Evolutionary conservation across 2,888 invertebrate species (phyloP).

Genomic region (Ichneumon xanthorius): DNA sequence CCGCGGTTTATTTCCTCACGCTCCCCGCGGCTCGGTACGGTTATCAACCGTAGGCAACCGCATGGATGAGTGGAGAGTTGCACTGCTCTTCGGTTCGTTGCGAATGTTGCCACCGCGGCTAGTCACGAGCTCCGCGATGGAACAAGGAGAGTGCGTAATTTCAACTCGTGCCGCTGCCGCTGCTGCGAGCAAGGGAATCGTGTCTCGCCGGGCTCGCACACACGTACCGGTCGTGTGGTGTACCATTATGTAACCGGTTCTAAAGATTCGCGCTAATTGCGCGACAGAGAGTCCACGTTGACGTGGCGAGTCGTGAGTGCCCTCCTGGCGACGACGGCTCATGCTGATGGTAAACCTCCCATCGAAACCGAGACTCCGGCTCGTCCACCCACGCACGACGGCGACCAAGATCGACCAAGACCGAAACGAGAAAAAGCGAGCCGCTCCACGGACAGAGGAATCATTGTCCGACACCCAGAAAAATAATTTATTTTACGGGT

Average conservation of each 20-base stretch:
- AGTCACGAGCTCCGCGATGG: constrained; percentile 11
- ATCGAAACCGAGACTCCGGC: constrained; percentile 40
- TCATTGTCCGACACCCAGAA: not conserved
- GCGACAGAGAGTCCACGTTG: constrained; percentile 47
- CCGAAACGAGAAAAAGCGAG: too few relatives aligned
- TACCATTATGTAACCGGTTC: constrained; percentile 61
- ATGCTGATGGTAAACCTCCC: constrained; percentile 19
- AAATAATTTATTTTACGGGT: too few relatives aligned
- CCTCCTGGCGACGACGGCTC: constrained; percentile 37
- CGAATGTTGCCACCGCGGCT: not conserved
- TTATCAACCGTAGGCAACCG: not conserved
- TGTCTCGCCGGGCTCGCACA: constrained; percentile 9
- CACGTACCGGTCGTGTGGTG: constrained; percentile 38
- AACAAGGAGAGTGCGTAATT: constrained; percentile 22
- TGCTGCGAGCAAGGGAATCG: constrained; percentile 17
- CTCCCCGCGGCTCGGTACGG: not conserved
- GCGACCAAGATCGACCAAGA: constrained; percentile 10
- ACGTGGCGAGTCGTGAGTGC: constrained; percentile 34
- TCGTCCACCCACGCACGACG: constrained; percentile 42
- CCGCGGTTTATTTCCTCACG: not conserved
- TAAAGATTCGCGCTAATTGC: constrained; percentile 65
- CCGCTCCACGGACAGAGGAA: not conserved
- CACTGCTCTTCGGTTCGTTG: not conserved
- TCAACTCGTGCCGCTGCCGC: constrained; percentile 12
- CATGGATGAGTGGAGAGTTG: not conserved